These are phyloP conservation scores for Drosophila arizonae DNA, from an alignment of 1,140 invertebrate species.

Conservation along the genomic window DNA sequence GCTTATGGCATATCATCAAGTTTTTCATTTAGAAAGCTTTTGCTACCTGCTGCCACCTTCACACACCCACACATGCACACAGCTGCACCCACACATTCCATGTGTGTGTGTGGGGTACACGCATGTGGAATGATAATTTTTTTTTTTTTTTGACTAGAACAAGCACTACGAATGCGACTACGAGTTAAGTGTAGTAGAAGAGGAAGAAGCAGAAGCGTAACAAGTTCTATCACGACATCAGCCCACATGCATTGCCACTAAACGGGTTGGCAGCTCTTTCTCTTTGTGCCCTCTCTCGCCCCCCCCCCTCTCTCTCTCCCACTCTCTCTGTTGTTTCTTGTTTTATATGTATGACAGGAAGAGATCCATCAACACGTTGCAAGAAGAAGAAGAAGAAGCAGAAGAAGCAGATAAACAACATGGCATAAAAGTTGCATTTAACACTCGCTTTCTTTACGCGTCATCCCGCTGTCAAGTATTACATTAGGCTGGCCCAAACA, in stretches of 20 bases:
- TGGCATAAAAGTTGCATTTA: slow-evolving; percentile 75
- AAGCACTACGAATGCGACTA: slow-evolving; percentile 23
- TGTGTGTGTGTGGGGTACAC: slow-evolving; percentile 13
- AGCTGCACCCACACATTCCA: background rate
- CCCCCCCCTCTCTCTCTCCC: too few species aligned
- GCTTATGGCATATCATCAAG: background rate
- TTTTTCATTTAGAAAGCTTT: slow-evolving; percentile 10
- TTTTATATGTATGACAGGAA: slow-evolving; percentile 64
- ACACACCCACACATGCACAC: slow-evolving; percentile 25
- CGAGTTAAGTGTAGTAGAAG: background rate
- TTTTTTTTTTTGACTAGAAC: slow-evolving; percentile 15
- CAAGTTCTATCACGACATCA: slow-evolving; percentile 42
- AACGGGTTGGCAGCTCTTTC: slow-evolving; percentile 51
- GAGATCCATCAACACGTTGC: slow-evolving; percentile 72
- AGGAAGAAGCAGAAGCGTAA: slow-evolving; percentile 9
- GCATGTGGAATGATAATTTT: slow-evolving; percentile 56
- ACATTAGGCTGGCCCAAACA: slow-evolving; percentile 30
- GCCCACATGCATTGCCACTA: slow-evolving; percentile 40
- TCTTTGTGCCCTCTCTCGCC: slow-evolving; percentile 25
- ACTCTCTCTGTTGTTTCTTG: background rate
- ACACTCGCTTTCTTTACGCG: slow-evolving; percentile 77
- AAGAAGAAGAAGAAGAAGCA: slow-evolving; percentile 2
- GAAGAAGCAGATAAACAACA: slow-evolving; percentile 16
- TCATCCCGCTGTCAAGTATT: slow-evolving; percentile 53
- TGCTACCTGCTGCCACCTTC: slow-evolving; percentile 17